phyloP scores from a whole-genome alignment of 1,140 invertebrate genomes.

The Maniola jurtina region DNA sequence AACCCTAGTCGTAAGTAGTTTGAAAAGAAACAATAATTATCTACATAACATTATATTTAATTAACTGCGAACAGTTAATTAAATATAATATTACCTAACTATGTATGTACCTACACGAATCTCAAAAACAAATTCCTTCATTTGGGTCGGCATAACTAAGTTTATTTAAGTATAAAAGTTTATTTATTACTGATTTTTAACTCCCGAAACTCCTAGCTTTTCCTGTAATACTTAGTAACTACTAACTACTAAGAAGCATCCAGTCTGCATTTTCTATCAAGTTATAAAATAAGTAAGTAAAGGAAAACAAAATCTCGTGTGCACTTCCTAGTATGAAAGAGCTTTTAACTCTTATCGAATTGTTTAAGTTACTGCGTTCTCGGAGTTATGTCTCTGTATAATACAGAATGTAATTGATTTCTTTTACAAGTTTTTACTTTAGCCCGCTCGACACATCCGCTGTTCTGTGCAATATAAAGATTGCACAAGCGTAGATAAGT shows the following conservation, averaged over 20 bases:
- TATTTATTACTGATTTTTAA: too few relatives aligned
- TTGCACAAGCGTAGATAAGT: constrained; percentile 9
- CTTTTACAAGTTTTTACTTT: constrained; percentile 39
- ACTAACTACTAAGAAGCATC: neutral
- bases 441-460: constrained; percentile 33
- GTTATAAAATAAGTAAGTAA: neutral
- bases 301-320: constrained; percentile 4
- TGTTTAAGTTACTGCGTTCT: constrained; percentile 50
- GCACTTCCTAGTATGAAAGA: constrained; percentile 38
- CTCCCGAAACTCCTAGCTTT: neutral
- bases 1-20: too few relatives aligned
- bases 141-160: too few relatives aligned
- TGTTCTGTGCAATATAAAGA: constrained; percentile 23
- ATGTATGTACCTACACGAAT: too few relatives aligned
- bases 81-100: too few relatives aligned
- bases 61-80: too few relatives aligned
- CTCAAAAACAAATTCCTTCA: too few relatives aligned
- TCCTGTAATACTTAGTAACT: neutral
- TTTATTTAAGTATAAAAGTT: too few relatives aligned
- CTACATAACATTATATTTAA: too few relatives aligned
- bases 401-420: constrained; percentile 51
- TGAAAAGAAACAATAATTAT: too few relatives aligned
- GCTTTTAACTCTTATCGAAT: constrained; percentile 46
- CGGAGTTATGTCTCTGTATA: constrained; percentile 51
- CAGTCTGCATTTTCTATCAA: too few relatives aligned